phyloP scores from a whole-genome alignment of 1,140 invertebrate species.

The Hermatobates lingyangjiaoensis region DNA sequence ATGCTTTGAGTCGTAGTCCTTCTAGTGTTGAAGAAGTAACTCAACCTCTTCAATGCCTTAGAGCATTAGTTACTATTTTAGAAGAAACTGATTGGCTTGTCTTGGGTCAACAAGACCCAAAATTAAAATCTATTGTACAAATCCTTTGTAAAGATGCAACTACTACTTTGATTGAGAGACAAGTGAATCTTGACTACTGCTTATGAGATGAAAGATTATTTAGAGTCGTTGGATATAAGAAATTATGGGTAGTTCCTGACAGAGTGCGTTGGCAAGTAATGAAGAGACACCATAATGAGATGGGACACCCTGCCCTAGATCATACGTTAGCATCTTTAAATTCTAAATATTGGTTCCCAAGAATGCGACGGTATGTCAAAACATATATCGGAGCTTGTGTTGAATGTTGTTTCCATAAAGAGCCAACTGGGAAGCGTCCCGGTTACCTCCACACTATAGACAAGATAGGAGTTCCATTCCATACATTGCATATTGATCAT shows the following conservation, averaged over 20 bases:
- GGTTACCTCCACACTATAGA: conserved; percentile 12
- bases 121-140: too few relatives aligned
- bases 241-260: background rate
- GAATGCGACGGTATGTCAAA: conserved; percentile 11
- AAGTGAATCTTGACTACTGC: too few relatives aligned
- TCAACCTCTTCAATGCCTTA: too few relatives aligned
- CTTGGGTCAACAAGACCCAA: too few relatives aligned
- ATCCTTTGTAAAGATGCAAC: too few relatives aligned
- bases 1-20: too few relatives aligned
- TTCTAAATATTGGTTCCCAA: conserved; percentile 8
- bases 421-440: conserved; percentile 10
- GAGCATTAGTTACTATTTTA: too few relatives aligned
- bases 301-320: background rate
- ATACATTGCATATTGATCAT: background rate
- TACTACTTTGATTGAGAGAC: too few relatives aligned
- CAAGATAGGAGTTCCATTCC: background rate
- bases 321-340: background rate
- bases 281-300: background rate
- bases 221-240: too few relatives aligned
- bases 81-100: too few relatives aligned
- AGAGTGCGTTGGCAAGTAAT: background rate
- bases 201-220: too few relatives aligned
- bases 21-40: too few relatives aligned
- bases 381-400: conserved; percentile 13
- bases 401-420: conserved; percentile 14